A percentile compares a stretch with the other conserved stretches of the same genome.
These are phyloP conservation scores for Loxodonta africana DNA, from an alignment of 2,113 vertebrate species.

Conservation along the genomic window DNA sequence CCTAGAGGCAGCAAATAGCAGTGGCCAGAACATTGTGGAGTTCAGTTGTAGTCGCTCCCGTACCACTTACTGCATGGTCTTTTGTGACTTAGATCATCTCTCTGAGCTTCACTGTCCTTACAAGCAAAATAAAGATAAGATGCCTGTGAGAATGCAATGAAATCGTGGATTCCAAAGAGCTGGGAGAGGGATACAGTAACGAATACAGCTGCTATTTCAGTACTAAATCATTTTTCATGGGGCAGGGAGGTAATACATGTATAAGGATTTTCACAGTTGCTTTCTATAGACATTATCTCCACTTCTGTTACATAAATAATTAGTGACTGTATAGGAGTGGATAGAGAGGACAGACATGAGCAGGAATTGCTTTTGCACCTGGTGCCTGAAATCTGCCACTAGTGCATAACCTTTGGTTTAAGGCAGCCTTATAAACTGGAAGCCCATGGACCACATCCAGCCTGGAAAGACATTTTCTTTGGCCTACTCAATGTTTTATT, in stretches of 20 bases:
- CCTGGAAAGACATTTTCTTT: background rate
- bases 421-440: background rate
- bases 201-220: background rate
- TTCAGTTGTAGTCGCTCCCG: background rate
- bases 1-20: background rate
- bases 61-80: background rate
- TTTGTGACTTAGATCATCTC: slow-evolving; percentile 3
- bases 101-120: background rate
- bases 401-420: background rate
- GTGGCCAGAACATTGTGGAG: background rate
- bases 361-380: background rate
- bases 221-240: background rate
- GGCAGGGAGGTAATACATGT: background rate
- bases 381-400: background rate
- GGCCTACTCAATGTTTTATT: background rate
- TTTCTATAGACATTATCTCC: background rate
- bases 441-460: background rate
- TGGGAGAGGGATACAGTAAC: background rate
- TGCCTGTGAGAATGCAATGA: background rate
- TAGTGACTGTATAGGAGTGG: background rate
- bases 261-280: background rate
- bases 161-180: background rate
- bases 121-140: background rate
- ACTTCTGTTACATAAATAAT: background rate
- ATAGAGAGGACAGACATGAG: background rate